Conservation (phyloP, 2,888 invertebrate genomes). For the Stenurella melanura region DNA sequence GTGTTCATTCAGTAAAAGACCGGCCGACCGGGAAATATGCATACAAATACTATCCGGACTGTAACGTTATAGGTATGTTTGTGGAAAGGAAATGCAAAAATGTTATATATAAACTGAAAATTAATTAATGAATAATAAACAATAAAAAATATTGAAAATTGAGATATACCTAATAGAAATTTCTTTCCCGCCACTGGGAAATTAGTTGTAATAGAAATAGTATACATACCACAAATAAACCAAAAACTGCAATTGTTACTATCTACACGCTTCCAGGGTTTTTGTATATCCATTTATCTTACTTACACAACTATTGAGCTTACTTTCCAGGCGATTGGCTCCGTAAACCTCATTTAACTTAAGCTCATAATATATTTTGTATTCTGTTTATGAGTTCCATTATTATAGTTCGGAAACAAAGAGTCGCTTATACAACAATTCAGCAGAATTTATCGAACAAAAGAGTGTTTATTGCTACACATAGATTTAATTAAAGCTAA, state of each 20-base stretch:
- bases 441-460: slow-evolving; percentile 2
- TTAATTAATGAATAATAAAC: too few relatives aligned
- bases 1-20: too few relatives aligned
- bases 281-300: slow-evolving; percentile 31
- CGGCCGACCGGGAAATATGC: too few relatives aligned
- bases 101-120: too few relatives aligned
- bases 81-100: too few relatives aligned
- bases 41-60: too few relatives aligned
- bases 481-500: slow-evolving; percentile 22
- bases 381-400: slow-evolving; percentile 28
- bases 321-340: slow-evolving; percentile 30
- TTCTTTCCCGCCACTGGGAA: too few relatives aligned
- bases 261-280: slow-evolving; percentile 14
- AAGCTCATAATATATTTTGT: slow-evolving; percentile 27
- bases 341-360: slow-evolving; percentile 22
- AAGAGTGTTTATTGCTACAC: slow-evolving; percentile 9
- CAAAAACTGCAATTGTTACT: neutral
- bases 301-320: slow-evolving; percentile 23
- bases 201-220: too few relatives aligned
- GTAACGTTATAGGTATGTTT: too few relatives aligned
- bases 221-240: too few relatives aligned
- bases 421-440: neutral
- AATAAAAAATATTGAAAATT: too few relatives aligned
- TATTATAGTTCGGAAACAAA: slow-evolving; percentile 21
- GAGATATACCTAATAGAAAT: too few relatives aligned